Conservation (phyloP, 2,113 vertebrate species). For the Colinus virginianus region DNA sequence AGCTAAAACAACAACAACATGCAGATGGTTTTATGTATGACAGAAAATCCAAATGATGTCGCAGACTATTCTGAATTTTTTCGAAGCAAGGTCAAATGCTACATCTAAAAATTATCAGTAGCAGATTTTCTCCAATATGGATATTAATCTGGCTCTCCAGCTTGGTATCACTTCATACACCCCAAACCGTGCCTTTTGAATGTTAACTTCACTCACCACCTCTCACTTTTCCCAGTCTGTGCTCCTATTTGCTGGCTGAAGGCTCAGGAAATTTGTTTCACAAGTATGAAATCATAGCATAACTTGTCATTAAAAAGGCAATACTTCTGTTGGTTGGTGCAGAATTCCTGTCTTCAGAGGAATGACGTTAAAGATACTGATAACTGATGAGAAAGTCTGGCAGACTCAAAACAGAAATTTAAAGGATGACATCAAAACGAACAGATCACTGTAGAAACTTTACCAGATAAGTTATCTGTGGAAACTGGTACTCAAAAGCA, state of each 20-base stretch:
- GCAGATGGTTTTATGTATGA: neutral
- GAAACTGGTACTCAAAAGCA: neutral
- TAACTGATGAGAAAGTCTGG: neutral
- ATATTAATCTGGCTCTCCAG: neutral
- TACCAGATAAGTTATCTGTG: neutral
- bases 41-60: neutral
- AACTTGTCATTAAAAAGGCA: neutral
- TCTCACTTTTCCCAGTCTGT: neutral
- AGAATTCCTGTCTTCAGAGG: neutral
- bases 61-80: neutral
- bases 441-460: neutral
- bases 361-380: neutral
- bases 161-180: neutral
- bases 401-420: fast-evolving
- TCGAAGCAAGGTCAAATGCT: neutral
- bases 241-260: neutral
- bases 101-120: neutral
- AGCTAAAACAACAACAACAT: neutral
- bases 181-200: neutral
- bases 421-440: neutral
- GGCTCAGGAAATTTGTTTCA: neutral
- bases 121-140: neutral
- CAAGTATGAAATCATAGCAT: neutral
- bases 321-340: neutral
- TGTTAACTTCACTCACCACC: neutral